Conservation (phyloP, 2,113 vertebrate genomes). For the Myiozetetes cayanensis region DNA sequence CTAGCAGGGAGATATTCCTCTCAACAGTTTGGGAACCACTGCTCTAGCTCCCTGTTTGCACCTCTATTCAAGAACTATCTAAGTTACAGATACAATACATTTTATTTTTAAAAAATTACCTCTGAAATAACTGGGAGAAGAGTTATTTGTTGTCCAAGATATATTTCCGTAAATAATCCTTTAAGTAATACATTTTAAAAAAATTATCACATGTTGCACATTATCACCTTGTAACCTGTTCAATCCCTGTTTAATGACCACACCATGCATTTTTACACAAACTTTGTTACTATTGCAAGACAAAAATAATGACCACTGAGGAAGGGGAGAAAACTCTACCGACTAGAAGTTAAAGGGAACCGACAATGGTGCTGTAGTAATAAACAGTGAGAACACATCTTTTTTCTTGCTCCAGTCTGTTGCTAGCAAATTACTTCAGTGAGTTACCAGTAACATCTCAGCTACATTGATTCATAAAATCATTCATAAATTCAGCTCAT, state of each 20-base stretch:
- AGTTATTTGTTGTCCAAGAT: neutral
- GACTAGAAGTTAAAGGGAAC: neutral
- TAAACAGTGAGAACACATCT: neutral
- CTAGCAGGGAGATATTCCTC: neutral
- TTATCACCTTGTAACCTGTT: neutral
- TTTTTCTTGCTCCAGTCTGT: neutral
- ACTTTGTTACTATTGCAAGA: neutral
- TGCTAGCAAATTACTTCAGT: conserved; percentile 31
- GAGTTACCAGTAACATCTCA: neutral
- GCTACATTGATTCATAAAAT: neutral
- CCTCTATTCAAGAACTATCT: neutral
- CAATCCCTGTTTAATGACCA: neutral
- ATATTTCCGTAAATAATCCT: neutral
- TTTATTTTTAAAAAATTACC: neutral
- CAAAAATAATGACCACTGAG: accelerated
- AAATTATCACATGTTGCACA: neutral
- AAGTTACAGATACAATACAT: neutral
- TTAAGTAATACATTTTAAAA: neutral
- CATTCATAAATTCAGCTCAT: neutral
- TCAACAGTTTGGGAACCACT: neutral
- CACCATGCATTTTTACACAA: neutral
- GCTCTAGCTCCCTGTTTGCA: neutral
- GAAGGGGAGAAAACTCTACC: neutral
- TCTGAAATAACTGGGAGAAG: neutral
- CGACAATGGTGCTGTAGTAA: neutral